Conservation (phyloP, 1,140 invertebrate species). For the Elymnias hypermnestra region DNA sequence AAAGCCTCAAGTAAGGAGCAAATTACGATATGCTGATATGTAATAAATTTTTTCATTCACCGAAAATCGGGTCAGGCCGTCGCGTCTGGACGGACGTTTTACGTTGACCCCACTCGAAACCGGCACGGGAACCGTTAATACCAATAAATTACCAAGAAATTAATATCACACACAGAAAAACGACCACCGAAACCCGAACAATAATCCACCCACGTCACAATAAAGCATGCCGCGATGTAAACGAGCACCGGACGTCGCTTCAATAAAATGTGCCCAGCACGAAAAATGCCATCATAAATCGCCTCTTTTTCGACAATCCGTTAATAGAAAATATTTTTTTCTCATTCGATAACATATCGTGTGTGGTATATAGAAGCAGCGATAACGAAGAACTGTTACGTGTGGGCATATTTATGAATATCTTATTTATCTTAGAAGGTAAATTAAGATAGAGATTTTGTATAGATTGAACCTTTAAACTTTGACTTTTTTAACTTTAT, state of each 20-base stretch:
- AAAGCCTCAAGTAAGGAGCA: too few relatives aligned
- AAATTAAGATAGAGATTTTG: too few relatives aligned
- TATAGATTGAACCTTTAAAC: too few relatives aligned
- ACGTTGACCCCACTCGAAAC: background rate
- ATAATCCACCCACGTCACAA: slow-evolving; percentile 17
- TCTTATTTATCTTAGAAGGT: too few relatives aligned
- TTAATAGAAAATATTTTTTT: slow-evolving; percentile 28
- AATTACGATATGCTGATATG: too few relatives aligned
- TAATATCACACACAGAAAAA: slow-evolving; percentile 3
- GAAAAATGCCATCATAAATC: slow-evolving; percentile 23
- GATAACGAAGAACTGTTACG: slow-evolving; percentile 8
- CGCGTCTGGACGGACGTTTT: background rate
- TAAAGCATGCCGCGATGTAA: slow-evolving; percentile 21
- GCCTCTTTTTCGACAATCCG: slow-evolving; percentile 27
- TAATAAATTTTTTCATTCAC: background rate
- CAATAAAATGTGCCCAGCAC: slow-evolving; percentile 30
- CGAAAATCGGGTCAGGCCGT: slow-evolving; percentile 6
- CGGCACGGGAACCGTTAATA: slow-evolving; percentile 7
- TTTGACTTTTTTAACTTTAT: too few relatives aligned
- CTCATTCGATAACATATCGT: slow-evolving; percentile 8
- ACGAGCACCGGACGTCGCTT: slow-evolving; percentile 5
- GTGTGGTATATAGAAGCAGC: slow-evolving; percentile 11
- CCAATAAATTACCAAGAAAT: slow-evolving; percentile 1
- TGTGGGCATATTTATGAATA: too few relatives aligned
- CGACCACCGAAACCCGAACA: background rate